These are phyloP conservation scores for Romanogobio albipinnatus DNA, from an alignment of 2,113 vertebrate genomes.

Conservation along the genomic window DNA sequence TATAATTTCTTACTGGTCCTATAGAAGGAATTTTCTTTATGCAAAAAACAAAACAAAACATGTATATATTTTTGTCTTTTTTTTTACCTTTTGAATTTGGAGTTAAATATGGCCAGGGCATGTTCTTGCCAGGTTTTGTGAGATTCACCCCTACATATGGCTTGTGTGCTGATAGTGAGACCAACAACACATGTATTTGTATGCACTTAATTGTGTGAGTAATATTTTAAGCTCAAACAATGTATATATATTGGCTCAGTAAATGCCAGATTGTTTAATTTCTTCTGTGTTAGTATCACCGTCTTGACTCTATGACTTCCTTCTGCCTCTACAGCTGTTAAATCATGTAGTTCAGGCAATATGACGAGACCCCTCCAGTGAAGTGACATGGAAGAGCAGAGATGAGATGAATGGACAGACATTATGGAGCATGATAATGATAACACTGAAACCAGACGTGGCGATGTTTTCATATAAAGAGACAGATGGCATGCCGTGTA, in stretches of 20 bases:
- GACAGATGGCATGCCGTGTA: conserved; percentile 19
- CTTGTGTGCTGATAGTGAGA: no score
- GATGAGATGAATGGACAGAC: conserved; percentile 35
- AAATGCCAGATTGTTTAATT: not conserved
- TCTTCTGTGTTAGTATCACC: not conserved
- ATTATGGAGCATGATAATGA: conserved; percentile 42
- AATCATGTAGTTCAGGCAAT: conserved; percentile 28
- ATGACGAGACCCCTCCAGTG: conserved; percentile 15
- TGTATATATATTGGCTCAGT: not conserved
- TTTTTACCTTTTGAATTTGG: no score
- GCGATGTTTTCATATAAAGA: conserved; percentile 20
- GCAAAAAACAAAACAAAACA: no score
- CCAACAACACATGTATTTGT: no score
- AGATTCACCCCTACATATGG: no score
- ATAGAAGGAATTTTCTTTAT: no score
- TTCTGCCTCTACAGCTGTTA: conserved; percentile 23
- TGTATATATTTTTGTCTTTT: no score
- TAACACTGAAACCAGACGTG: conserved; percentile 18
- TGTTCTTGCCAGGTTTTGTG: no score
- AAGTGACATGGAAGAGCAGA: conserved; percentile 35
- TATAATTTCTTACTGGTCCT: no score
- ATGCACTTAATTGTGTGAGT: no score
- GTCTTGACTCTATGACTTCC: not conserved
- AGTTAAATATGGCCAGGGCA: no score
- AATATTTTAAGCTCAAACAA: not conserved